Base-by-base conservation (phyloP, 2,888 invertebrate species). In the Lithophane socia region DNA sequence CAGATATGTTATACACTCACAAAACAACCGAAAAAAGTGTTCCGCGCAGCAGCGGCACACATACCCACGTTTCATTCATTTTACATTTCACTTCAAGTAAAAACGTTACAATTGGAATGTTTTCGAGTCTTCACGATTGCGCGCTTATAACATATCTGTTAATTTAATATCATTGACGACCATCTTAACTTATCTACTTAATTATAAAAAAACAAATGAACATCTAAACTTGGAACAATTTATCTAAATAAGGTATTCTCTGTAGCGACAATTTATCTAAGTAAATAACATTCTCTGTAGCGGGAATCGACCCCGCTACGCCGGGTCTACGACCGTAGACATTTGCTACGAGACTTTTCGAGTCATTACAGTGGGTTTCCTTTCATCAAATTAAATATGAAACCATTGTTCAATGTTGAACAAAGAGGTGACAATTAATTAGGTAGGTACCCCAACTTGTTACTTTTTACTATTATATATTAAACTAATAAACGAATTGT, bases 401-500 rank as follows among this genome's bases (percentile, higher is more conserved):
- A 73, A 44, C 61, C 12, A 71, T 79, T 85, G 73, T 77, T 63
- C 64, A 60, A n/a, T 65, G 13, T 64, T 47, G 7, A 64, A 85
- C 64, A 79, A 80, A 82, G 56, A 72, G 10, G 61, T 66, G 13
- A 77, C 56, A 73, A 86, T 80, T 86, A 87, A 86, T 88, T 71
- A 56, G 12, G 37, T 69, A 42, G 12, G 54, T 18, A 78, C 65
- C 44, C 65, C n/a, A 79, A 64, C 70, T 82, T 80, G 80, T 78
- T 73, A 47, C 71, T 82, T 82, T 81, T 83, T 78, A 67, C 73
- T 82, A 73, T 73, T 85, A 89, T 90, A 90, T 86, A 90, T 89
- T 87, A 87, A 86, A 61, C 84, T 85, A 89, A 89, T 88, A 86
- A 80, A 75, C 44, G 63, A 66, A 85, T 86, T 84, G 86, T 87